phyloP scores from a whole-genome alignment of 1,140 invertebrate species.

The Drusus annulatus region DNA sequence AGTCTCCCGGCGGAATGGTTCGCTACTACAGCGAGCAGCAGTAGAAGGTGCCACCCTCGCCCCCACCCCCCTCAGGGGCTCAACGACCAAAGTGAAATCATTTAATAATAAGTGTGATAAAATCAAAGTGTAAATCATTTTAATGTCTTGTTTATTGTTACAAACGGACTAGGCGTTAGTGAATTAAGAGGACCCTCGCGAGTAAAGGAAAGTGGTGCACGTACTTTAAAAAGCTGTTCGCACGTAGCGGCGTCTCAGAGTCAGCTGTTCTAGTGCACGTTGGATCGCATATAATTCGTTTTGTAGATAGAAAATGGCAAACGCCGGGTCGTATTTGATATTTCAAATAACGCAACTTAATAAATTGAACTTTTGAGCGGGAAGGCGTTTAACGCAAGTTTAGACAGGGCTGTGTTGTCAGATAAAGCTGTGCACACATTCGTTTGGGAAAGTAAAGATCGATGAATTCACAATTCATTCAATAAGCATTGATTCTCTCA shows the following conservation, averaged over 20 bases:
- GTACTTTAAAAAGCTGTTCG: not conserved
- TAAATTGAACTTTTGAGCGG: too few species aligned
- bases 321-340: not conserved
- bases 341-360: not conserved
- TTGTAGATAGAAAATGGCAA: slow-evolving; percentile 6
- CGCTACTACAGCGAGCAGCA: slow-evolving; percentile 67
- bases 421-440: too few species aligned
- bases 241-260: not conserved
- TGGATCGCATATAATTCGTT: not conserved
- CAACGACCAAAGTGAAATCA: slow-evolving; percentile 42
- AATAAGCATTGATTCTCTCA: too few species aligned
- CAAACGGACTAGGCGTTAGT: not conserved
- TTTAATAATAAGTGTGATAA: slow-evolving; percentile 25
- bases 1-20: slow-evolving; percentile 66
- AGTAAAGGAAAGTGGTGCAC: not conserved
- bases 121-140: slow-evolving; percentile 30
- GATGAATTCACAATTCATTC: too few species aligned
- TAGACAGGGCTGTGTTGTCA: too few species aligned
- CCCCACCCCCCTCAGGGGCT: not conserved
- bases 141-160: not conserved
- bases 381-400: too few species aligned
- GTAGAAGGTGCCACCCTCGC: slow-evolving; percentile 9
- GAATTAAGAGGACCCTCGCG: not conserved
- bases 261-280: not conserved
- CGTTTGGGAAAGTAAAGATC: too few species aligned